Percentiles rank a stretch among this genome's conserved stretches.
These are phyloP conservation scores for Spea hammondii DNA, from an alignment of 2,797 vertebrate species.

Conservation along the genomic window DNA sequence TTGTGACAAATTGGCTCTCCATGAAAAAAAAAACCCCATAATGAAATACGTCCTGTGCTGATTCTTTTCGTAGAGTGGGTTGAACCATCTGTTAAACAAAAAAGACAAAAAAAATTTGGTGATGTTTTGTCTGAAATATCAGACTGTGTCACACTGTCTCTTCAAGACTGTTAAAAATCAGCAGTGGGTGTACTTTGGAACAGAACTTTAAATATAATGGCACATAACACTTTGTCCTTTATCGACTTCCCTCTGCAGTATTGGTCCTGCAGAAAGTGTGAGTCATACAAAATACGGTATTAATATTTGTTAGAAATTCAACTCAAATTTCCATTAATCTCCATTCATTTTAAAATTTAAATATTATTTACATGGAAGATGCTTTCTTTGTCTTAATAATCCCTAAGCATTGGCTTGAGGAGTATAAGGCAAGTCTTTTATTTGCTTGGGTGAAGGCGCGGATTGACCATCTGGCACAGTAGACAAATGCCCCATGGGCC, in stretches of 20 bases:
- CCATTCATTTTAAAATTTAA: not conserved
- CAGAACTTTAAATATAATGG: constrained; percentile 38
- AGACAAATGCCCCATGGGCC: too few species aligned
- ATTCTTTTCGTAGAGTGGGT: constrained; percentile 35
- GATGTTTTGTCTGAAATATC: constrained; percentile 53
- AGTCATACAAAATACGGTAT: constrained; percentile 17
- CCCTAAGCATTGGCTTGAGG: too few species aligned
- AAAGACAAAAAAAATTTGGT: constrained; percentile 20
- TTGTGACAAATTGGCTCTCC: constrained; percentile 15
- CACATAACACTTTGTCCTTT: constrained; percentile 46
- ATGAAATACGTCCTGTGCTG: constrained; percentile 47
- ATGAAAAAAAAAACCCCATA: constrained; percentile 26
- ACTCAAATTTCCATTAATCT: not conserved
- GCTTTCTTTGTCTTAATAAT: too few species aligned
- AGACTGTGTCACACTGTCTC: constrained; percentile 51
- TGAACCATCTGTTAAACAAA: constrained; percentile 49
- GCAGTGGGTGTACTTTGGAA: constrained; percentile 44
- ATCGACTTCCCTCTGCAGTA: constrained; percentile 36
- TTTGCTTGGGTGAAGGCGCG: too few species aligned
- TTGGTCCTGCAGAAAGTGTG: constrained; percentile 35
- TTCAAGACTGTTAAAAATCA: constrained; percentile 35
- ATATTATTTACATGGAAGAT: not conserved
- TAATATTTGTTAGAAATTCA: not conserved
- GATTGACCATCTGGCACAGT: too few species aligned
- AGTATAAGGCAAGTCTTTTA: constrained; percentile 16